Evolutionary conservation across 1,140 invertebrate genomes (phyloP), one percentile per base, ranked within the genome.

Genomic region (Theocolax elegans): DNA sequence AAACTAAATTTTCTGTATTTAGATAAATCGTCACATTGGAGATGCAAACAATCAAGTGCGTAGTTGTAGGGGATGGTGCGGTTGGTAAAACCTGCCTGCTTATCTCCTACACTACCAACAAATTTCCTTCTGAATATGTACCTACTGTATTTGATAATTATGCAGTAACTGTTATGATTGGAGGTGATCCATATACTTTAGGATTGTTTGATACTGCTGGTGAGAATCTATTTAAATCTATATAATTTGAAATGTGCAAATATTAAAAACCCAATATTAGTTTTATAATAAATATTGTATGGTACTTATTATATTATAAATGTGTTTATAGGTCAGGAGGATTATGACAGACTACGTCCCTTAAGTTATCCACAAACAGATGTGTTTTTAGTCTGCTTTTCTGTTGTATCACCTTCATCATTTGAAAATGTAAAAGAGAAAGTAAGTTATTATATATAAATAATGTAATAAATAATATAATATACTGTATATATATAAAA

Each of bases 381-480:
- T 87, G 97, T 99, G 54, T 99, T 99, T 87, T 91, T 99, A 56
- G 96, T 99, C 44, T 98, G 96, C 89, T 99, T 98, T 86, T 98
- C 97, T 74, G 94, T 99, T 73, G 97, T 99, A 15, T 97, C 96
- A 72, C 97, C 97, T 72, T 97, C 97, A 73, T 99, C 97, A 27
- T 99, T 98, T 90, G 97, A 99, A 89, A 99, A 99, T 88, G 97
- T 99, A 42, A 97, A 96, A 90, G 97, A 99, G 91, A 99, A 99
- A 91, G 96, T 97, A 85, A 82, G 74, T 75, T n/a, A 62, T 48
- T 3, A n/a, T 10, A 9, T 42, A 25, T 48, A 12, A 1, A 8
- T 19, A 29, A 46, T 62, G 25, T 48, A n/a, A n/a, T n/a, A n/a
- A n/a, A 27, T 29, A 3, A 29, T 2, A n/a, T 42, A 3, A 42